These are phyloP conservation scores for Mesorhabditis belari DNA, from an alignment of 2,888 invertebrate genomes.

Conservation along the genomic window DNA sequence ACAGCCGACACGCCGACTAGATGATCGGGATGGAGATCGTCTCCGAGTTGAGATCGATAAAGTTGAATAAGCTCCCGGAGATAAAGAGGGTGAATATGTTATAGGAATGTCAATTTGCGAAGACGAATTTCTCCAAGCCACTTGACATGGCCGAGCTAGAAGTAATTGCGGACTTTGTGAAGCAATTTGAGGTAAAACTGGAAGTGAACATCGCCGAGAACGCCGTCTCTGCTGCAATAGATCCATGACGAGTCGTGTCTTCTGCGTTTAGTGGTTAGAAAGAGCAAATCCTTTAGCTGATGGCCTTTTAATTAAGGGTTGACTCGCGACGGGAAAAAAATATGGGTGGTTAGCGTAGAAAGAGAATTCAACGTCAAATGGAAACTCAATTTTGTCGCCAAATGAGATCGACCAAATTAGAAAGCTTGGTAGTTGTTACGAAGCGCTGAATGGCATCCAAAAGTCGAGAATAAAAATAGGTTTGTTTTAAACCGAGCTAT, in stretches of 20 bases:
- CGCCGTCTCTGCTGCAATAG: conserved; percentile 7
- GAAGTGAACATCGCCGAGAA: conserved; percentile 17
- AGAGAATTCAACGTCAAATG: too few species aligned
- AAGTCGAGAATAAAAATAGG: too few species aligned
- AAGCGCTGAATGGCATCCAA: too few species aligned
- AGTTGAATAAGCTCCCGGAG: background rate
- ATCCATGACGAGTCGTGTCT: background rate
- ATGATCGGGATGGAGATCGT: background rate
- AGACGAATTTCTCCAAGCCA: conserved; percentile 6
- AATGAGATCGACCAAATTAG: too few species aligned
- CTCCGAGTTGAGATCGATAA: background rate
- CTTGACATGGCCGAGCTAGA: conserved; percentile 10
- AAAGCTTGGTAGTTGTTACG: too few species aligned
- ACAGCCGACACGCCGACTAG: conserved; percentile 12
- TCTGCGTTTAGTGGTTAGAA: background rate
- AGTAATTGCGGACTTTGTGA: conserved; percentile 3
- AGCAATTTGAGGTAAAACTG: conserved; percentile 7
- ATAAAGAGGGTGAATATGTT: background rate
- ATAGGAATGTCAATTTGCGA: background rate
- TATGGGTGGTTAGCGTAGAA: too few species aligned
- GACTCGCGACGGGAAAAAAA: too few species aligned
- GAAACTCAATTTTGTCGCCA: too few species aligned
- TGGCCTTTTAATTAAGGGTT: too few species aligned
- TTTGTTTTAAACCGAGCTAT: too few species aligned
- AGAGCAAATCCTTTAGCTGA: too few species aligned